A percentile compares a stretch with the other conserved stretches of the same genome.
phyloP scores from a whole-genome alignment of 2,797 vertebrate species.

The Petrocephalus sullivani region DNA sequence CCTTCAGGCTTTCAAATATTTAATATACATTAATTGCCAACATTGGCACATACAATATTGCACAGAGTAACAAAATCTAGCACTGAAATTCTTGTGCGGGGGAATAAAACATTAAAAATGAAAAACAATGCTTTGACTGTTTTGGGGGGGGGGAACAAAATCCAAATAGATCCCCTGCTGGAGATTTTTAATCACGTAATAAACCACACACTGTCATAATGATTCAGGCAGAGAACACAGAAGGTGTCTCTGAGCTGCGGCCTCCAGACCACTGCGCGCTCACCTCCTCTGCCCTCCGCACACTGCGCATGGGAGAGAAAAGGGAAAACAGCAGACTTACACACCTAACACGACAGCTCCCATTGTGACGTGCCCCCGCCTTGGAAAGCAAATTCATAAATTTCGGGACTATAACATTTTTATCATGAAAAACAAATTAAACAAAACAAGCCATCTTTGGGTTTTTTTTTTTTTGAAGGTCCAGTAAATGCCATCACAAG shows the following conservation, averaged over 20 bases:
- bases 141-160: background rate
- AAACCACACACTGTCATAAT: conserved; percentile 5
- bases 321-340: background rate
- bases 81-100: conserved; percentile 24
- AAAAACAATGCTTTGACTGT: background rate
- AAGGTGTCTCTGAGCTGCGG: background rate
- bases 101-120: background rate
- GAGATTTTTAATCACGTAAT: background rate
- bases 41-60: conserved; percentile 68
- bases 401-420: conserved; percentile 19
- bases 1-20: conserved; percentile 59
- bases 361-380: conserved; percentile 41
- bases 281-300: background rate
- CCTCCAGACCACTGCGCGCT: background rate
- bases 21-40: conserved; percentile 61
- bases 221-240: conserved; percentile 12
- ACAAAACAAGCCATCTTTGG: conserved; percentile 36
- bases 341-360: conserved; percentile 25
- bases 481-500: conserved; percentile 44
- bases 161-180: background rate
- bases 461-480: conserved; percentile 52
- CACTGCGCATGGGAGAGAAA: background rate
- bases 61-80: conserved; percentile 63
- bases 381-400: conserved; percentile 25
- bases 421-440: conserved; percentile 20